phyloP scores from a whole-genome alignment of 1,140 invertebrate species.

The Eufriesea mexicana region DNA sequence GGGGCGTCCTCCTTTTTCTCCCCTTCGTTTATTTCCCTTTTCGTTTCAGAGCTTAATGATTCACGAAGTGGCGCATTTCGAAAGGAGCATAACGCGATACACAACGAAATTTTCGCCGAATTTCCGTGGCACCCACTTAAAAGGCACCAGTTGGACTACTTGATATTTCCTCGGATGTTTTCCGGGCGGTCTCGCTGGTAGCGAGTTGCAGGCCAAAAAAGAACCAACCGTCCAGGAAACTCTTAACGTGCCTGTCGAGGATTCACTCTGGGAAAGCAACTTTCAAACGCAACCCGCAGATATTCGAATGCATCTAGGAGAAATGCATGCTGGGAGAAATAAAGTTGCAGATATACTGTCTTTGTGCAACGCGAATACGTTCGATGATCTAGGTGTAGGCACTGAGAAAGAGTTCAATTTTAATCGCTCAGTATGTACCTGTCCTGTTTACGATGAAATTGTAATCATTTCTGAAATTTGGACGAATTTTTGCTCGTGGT shows the following conservation, averaged over 20 bases:
- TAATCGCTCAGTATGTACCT: too few relatives aligned
- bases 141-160: conserved; percentile 35
- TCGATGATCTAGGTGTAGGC: too few relatives aligned
- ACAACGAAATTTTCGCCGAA: conserved; percentile 48
- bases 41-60: conserved; percentile 44
- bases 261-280: conserved; percentile 58
- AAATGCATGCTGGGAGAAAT: too few relatives aligned
- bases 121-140: conserved; percentile 49
- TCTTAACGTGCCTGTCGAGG: conserved; percentile 45
- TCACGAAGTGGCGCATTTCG: conserved; percentile 46
- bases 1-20: conserved; percentile 24
- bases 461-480: too few relatives aligned
- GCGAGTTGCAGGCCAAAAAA: conserved; percentile 37
- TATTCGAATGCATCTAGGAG: conserved; percentile 64
- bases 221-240: conserved; percentile 51
- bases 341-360: too few relatives aligned
- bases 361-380: too few relatives aligned
- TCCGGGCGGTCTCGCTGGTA: conserved; percentile 52
- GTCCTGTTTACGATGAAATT: too few relatives aligned
- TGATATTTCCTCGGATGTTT: conserved; percentile 56
- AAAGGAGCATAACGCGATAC: conserved; percentile 41
- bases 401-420: too few relatives aligned
- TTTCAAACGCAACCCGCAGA: conserved; percentile 71
- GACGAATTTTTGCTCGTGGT: too few relatives aligned
- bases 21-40: neutral